Conservation (phyloP, 2,888 invertebrate genomes). For the Maniola hyperantus region DNA sequence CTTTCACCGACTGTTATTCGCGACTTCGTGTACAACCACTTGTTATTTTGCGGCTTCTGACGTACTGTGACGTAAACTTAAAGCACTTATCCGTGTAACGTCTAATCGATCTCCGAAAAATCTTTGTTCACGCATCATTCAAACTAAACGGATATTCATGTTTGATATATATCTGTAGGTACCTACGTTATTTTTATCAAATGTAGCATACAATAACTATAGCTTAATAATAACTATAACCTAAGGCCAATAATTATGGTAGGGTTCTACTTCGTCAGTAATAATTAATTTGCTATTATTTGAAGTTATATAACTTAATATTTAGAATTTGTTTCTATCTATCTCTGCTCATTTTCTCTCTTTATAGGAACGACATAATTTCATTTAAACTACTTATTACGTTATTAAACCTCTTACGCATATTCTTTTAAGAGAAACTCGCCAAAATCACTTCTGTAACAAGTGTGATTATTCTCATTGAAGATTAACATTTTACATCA, state of each 20-base stretch:
- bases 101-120: not conserved
- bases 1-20: constrained; percentile 65
- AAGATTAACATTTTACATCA: constrained; percentile 3
- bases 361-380: too few relatives aligned
- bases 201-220: too few relatives aligned
- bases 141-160: not conserved
- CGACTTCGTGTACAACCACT: constrained; percentile 41
- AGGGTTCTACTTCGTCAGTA: too few relatives aligned
- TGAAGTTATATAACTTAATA: too few relatives aligned
- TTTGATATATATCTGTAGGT: not conserved
- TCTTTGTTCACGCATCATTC: constrained; percentile 1
- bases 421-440: not conserved
- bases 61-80: constrained; percentile 39
- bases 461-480: constrained; percentile 6
- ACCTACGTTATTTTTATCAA: too few relatives aligned
- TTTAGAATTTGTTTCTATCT: too few relatives aligned
- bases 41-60: constrained; percentile 38
- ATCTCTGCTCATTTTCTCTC: too few relatives aligned
- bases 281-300: too few relatives aligned
- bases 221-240: too few relatives aligned
- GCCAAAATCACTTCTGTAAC: not conserved
- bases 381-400: not conserved
- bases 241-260: too few relatives aligned
- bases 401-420: not conserved
- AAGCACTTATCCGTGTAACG: constrained; percentile 1